These are phyloP conservation scores for Sympetrum striolatum DNA, from an alignment of 2,888 invertebrate species.

Conservation along the genomic window DNA sequence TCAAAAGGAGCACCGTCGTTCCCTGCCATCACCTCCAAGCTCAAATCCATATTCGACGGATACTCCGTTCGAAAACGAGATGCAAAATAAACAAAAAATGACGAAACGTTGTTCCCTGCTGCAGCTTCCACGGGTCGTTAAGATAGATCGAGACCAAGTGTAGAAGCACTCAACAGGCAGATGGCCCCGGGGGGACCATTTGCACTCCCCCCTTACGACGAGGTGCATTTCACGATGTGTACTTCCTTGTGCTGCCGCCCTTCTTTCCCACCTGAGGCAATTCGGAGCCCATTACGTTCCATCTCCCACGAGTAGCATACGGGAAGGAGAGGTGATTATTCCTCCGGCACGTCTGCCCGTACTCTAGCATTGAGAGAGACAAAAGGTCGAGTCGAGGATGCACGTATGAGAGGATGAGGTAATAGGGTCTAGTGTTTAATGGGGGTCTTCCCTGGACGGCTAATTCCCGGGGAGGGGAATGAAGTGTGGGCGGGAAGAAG, in stretches of 20 bases:
- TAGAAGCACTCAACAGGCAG: constrained; percentile 39
- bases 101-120: not conserved
- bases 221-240: constrained; percentile 2
- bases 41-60: not conserved
- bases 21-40: not conserved
- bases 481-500: not conserved
- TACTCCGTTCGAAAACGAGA: not conserved
- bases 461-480: not conserved
- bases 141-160: constrained; percentile 31
- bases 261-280: constrained; percentile 38
- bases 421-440: constrained; percentile 28
- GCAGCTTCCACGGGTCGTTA: constrained; percentile 5
- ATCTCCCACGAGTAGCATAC: constrained; percentile 23
- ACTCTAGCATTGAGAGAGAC: constrained; percentile 4
- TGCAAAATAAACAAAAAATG: not conserved
- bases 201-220: not conserved
- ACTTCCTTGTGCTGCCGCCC: not conserved
- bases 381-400: not conserved
- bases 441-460: constrained; percentile 15
- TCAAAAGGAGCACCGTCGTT: not conserved
- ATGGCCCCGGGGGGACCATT: constrained; percentile 33
- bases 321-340: constrained; percentile 13
- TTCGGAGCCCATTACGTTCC: constrained; percentile 38
- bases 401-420: not conserved
- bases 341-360: not conserved